These are phyloP conservation scores for Drosophila bocqueti DNA, from an alignment of 1,140 invertebrate genomes.

Conservation along the genomic window DNA sequence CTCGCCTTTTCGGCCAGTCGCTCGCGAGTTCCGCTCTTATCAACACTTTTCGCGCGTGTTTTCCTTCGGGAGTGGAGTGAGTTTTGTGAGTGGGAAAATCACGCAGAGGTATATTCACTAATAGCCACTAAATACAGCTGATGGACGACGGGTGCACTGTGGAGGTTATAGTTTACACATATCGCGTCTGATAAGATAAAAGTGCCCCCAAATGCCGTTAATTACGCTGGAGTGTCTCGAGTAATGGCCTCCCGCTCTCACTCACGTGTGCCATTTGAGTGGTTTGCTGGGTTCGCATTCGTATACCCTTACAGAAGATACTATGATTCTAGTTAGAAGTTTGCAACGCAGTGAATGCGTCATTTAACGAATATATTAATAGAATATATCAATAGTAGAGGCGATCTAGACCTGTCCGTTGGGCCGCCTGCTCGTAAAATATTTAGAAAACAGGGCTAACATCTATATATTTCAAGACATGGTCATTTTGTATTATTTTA, in stretches of 20 bases:
- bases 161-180: conserved; percentile 21
- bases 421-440: too few species aligned
- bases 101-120: background rate
- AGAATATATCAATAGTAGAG: too few species aligned
- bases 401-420: too few species aligned
- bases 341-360: too few species aligned
- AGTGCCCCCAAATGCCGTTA: conserved; percentile 25
- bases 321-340: too few species aligned
- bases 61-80: conserved; percentile 54
- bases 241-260: background rate
- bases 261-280: conserved; percentile 49
- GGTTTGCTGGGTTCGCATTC: background rate
- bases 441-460: too few species aligned
- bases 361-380: too few species aligned
- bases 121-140: conserved; percentile 23
- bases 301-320: too few species aligned
- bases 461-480: too few species aligned
- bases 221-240: background rate
- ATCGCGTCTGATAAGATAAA: conserved; percentile 52
- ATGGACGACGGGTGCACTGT: conserved; percentile 13
- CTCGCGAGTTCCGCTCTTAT: conserved; percentile 32
- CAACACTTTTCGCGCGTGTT: conserved; percentile 58
- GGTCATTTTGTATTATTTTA: too few species aligned
- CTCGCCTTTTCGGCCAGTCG: conserved; percentile 31
- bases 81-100: conserved; percentile 14